These are phyloP conservation scores for Drosophila aff. DNA, from an alignment of 1,140 invertebrate species.

Conservation along the genomic window DNA sequence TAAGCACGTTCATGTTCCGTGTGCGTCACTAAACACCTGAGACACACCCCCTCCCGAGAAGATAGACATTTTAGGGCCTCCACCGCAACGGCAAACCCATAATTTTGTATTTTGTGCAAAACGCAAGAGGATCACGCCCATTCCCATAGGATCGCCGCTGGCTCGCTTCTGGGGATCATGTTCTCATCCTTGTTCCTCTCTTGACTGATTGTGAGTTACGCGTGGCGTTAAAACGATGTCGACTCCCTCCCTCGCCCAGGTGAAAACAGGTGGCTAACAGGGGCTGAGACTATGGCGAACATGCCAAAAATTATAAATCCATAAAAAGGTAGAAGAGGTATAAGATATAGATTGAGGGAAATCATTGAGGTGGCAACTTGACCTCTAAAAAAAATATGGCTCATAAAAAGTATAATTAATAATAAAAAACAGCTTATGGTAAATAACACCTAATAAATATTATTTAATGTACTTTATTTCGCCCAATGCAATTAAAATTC, in stretches of 20 bases:
- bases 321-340: slow-evolving; percentile 1
- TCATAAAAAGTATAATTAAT: not conserved
- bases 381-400: not conserved
- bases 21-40: slow-evolving; percentile 74
- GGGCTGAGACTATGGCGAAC: not conserved
- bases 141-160: slow-evolving; percentile 26
- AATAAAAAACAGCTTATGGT: not conserved
- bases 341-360: not conserved
- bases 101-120: slow-evolving; percentile 79
- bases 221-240: slow-evolving; percentile 69
- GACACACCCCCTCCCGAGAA: slow-evolving; percentile 58
- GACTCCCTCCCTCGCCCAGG: slow-evolving; percentile 63
- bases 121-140: slow-evolving; percentile 66
- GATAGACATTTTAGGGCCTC: slow-evolving; percentile 21
- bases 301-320: slow-evolving; percentile 44
- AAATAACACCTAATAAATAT: not conserved
- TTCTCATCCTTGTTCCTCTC: slow-evolving; percentile 1
- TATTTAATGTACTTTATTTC: not conserved
- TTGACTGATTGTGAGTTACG: slow-evolving; percentile 41
- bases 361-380: not conserved
- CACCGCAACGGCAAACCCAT: slow-evolving; percentile 64
- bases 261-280: slow-evolving; percentile 71
- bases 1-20: slow-evolving; percentile 77
- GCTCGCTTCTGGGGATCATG: slow-evolving; percentile 1
- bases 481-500: too few species aligned